A percentile compares a stretch with the other conserved stretches of the same genome.
phyloP scores from a whole-genome alignment of 2,113 vertebrate genomes.

The Poicephalus meyeri region DNA sequence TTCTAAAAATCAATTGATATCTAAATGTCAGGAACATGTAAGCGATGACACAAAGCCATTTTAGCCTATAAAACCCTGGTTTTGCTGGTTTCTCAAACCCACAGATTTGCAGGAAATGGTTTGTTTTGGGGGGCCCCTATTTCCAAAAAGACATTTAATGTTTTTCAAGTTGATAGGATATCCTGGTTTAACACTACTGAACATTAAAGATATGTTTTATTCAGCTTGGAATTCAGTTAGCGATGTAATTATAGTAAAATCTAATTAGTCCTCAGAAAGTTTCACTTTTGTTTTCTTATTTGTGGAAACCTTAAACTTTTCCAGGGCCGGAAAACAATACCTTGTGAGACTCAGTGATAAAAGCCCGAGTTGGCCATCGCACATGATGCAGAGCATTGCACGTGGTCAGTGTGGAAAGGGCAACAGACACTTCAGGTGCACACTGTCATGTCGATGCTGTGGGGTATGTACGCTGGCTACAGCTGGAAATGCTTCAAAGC shows the following conservation, averaged over 20 bases:
- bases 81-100: not conserved
- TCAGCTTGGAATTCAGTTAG: not conserved
- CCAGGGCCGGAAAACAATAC: rapidly evolving
- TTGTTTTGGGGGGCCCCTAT: not conserved
- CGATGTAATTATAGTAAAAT: not conserved
- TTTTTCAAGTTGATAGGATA: not conserved
- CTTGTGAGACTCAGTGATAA: rapidly evolving
- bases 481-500: not conserved
- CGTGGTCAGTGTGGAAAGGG: not conserved
- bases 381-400: rapidly evolving
- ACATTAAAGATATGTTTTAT: not conserved
- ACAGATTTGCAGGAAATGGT: not conserved
- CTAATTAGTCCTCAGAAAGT: rapidly evolving
- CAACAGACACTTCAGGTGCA: not conserved
- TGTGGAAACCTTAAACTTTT: not conserved
- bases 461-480: not conserved
- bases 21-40: not conserved
- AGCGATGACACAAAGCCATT: not conserved
- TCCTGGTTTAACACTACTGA: not conserved
- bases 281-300: not conserved
- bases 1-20: not conserved
- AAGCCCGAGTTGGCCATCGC: rapidly evolving
- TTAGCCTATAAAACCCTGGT: not conserved
- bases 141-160: not conserved
- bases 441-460: not conserved